phyloP scores from a whole-genome alignment of 2,113 vertebrate species.

The Peromyscus maniculatus region DNA sequence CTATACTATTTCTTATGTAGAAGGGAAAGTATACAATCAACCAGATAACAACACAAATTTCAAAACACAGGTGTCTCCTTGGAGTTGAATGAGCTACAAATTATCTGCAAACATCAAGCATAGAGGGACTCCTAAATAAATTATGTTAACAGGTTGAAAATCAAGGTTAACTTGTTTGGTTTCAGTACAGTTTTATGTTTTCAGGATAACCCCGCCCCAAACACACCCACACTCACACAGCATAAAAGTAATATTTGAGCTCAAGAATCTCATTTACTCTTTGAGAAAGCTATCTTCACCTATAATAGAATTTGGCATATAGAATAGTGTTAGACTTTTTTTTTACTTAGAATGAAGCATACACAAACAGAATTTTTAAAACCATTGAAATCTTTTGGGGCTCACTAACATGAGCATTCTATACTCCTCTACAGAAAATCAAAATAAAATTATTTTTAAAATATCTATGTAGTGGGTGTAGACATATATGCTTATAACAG shows the following conservation, averaged over 20 bases:
- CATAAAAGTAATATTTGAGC: not conserved
- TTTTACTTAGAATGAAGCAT: not conserved
- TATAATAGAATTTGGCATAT: not conserved
- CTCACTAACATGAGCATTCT: not conserved
- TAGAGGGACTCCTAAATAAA: conserved; percentile 47
- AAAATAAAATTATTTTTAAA: not conserved
- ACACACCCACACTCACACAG: not conserved
- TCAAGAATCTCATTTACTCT: conserved; percentile 13
- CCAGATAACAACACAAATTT: not conserved
- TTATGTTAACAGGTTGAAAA: not conserved
- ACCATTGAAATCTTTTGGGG: not conserved
- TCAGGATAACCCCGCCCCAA: fast-evolving
- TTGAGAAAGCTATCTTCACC: not conserved
- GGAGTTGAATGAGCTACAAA: not conserved
- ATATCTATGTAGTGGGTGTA: not conserved
- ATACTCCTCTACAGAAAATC: not conserved
- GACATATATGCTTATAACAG: not conserved
- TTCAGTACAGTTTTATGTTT: conserved; percentile 9
- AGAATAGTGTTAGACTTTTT: not conserved
- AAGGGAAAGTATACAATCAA: not conserved
- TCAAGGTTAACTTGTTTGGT: not conserved
- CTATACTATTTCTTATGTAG: not conserved
- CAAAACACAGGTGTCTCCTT: not conserved
- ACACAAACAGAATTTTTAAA: not conserved
- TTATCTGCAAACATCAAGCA: conserved; percentile 9